These are phyloP conservation scores for Rhinichthys klamathensis DNA, from an alignment of 2,113 vertebrate species.

Conservation along the genomic window DNA sequence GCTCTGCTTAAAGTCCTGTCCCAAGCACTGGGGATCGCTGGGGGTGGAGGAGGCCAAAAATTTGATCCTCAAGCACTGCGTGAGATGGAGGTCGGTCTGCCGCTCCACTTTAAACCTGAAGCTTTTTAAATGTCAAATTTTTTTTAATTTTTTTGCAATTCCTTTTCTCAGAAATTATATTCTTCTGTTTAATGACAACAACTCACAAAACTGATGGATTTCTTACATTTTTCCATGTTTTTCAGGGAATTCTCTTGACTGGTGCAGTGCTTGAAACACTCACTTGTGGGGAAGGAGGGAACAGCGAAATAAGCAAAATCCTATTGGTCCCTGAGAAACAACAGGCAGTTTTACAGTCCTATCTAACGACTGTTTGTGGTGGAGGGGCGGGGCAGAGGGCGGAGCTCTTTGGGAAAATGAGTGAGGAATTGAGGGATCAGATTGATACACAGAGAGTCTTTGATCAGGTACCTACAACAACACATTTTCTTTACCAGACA, in stretches of 20 bases:
- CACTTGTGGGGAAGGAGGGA: slow-evolving; percentile 75
- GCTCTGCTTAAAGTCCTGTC: slow-evolving; percentile 77
- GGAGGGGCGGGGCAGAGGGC: slow-evolving; percentile 67
- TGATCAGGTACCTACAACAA: slow-evolving; percentile 75
- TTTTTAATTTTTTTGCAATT: neutral
- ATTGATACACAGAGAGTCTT: slow-evolving; percentile 78
- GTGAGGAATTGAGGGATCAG: slow-evolving; percentile 81
- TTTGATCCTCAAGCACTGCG: slow-evolving; percentile 71
- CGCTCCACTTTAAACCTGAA: neutral
- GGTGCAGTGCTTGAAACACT: slow-evolving; percentile 82
- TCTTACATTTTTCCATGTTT: slow-evolving; percentile 54
- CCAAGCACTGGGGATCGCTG: slow-evolving; percentile 71
- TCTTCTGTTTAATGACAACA: neutral
- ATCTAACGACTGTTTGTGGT: slow-evolving; percentile 73
- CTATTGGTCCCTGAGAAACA: slow-evolving; percentile 73
- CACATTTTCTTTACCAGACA: no score
- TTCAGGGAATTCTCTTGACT: slow-evolving; percentile 80
- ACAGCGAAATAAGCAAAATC: slow-evolving; percentile 74
- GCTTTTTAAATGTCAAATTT: neutral
- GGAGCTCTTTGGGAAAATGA: slow-evolving; percentile 80
- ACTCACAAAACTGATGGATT: neutral
- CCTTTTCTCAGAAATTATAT: neutral
- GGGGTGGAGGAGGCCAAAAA: slow-evolving; percentile 49
- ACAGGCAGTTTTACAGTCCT: slow-evolving; percentile 70
- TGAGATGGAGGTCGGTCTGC: slow-evolving; percentile 79